Percentiles rank a stretch among this genome's conserved stretches.
phyloP scores from a whole-genome alignment of 1,140 invertebrate genomes.

The Apis laboriosa region DNA sequence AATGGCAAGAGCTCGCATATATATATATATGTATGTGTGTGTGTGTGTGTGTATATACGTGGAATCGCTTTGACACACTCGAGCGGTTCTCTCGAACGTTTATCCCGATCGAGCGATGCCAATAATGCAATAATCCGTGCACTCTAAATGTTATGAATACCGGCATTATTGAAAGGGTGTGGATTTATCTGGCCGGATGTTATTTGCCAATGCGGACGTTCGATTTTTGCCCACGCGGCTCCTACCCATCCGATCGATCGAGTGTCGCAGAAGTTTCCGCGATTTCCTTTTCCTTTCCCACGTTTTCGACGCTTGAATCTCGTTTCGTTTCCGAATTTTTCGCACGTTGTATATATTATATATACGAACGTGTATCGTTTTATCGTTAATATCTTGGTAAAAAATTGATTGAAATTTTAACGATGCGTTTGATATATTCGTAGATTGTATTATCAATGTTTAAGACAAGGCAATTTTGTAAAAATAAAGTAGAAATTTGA shows the following conservation, averaged over 20 bases:
- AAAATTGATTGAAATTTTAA: too few relatives aligned
- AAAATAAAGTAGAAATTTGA: too few relatives aligned
- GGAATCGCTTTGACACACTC: constrained; percentile 1
- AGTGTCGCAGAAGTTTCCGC: neutral
- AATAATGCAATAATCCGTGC: constrained; percentile 34
- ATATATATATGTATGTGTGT: too few relatives aligned
- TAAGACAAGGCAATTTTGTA: too few relatives aligned
- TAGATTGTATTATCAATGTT: too few relatives aligned
- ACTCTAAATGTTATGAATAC: constrained; percentile 40
- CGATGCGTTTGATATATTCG: too few relatives aligned
- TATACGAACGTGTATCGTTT: too few relatives aligned
- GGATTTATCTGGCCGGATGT: constrained; percentile 22
- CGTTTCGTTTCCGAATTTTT: neutral
- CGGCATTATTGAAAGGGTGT: constrained; percentile 17
- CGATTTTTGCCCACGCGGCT: constrained; percentile 29
- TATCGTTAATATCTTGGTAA: too few relatives aligned
- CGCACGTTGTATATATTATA: too few relatives aligned
- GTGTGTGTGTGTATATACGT: neutral
- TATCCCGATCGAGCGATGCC: constrained; percentile 15
- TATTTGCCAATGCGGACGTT: constrained; percentile 36
- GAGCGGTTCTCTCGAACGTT: neutral
- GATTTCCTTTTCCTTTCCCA: constrained; percentile 1
- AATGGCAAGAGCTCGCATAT: neutral
- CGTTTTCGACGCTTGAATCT: neutral
- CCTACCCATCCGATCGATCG: neutral